Conservation (phyloP, 2,797 vertebrate species). For the Odontamblyopus rebecca region DNA sequence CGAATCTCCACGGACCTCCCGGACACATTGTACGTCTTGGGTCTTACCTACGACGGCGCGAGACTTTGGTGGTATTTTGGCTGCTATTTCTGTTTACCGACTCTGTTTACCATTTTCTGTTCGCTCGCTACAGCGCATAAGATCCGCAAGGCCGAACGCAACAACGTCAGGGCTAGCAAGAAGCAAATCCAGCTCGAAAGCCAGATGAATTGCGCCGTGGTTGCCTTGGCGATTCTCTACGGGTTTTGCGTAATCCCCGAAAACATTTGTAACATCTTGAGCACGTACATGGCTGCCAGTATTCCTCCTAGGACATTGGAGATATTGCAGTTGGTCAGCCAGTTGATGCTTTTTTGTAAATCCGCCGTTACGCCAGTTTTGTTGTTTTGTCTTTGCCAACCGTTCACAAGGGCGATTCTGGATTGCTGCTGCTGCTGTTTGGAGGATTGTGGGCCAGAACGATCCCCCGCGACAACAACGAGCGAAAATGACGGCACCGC, state of each 20-base stretch:
- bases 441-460: conserved; percentile 70
- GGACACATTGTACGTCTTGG: conserved; percentile 92
- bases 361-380: conserved; percentile 93
- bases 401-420: conserved; percentile 92
- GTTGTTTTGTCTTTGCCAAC: conserved; percentile 93
- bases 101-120: conserved; percentile 95
- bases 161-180: conserved; percentile 90
- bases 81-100: conserved; percentile 97
- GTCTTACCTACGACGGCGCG: conserved; percentile 92
- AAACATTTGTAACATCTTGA: conserved; percentile 97
- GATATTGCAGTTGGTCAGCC: conserved; percentile 69
- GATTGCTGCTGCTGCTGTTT: conserved; percentile 94
- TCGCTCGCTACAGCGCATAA: conserved; percentile 92
- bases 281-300: conserved; percentile 92
- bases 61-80: conserved; percentile 99
- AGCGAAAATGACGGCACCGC: conserved; percentile 97
- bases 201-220: conserved; percentile 98
- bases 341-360: conserved; percentile 94
- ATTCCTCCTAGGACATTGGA: conserved; percentile 88
- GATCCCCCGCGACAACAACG: conserved; percentile 86
- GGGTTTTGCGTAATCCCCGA: conserved; percentile 95
- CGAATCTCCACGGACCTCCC: conserved; percentile 91
- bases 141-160: conserved; percentile 90
- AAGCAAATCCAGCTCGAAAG: conserved; percentile 95
- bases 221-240: conserved; percentile 94